Conservation (phyloP, 2,113 vertebrate species). For the Fulmarus glacialis region DNA sequence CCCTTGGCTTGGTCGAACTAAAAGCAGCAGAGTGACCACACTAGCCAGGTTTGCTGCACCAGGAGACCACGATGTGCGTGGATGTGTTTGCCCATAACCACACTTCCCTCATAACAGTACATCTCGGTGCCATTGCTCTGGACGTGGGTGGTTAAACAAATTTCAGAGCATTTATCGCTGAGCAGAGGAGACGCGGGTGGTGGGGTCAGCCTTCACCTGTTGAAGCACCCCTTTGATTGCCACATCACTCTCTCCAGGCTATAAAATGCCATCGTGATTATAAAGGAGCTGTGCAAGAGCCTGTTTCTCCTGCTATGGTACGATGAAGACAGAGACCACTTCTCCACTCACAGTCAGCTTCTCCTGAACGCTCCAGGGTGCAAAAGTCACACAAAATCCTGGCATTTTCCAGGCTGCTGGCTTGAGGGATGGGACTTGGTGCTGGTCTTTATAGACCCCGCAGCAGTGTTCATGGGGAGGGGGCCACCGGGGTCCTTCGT, state of each 20-base stretch:
- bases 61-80: accelerated
- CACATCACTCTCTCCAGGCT: not conserved
- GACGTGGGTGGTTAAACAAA: not conserved
- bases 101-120: not conserved
- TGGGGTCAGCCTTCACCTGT: not conserved
- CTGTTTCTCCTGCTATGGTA: not conserved
- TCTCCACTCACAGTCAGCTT: not conserved
- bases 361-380: not conserved
- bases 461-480: accelerated
- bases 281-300: not conserved
- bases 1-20: not conserved
- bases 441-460: not conserved
- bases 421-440: not conserved
- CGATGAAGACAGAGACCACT: too few species aligned
- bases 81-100: not conserved
- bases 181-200: not conserved
- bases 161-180: not conserved
- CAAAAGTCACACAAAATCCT: not conserved
- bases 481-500: accelerated
- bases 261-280: not conserved
- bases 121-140: not conserved
- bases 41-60: not conserved
- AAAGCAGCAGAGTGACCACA: not conserved
- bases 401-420: not conserved
- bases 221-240: not conserved